phyloP scores from a whole-genome alignment of 2,888 invertebrate genomes.

The Stegophylla sp. region DNA sequence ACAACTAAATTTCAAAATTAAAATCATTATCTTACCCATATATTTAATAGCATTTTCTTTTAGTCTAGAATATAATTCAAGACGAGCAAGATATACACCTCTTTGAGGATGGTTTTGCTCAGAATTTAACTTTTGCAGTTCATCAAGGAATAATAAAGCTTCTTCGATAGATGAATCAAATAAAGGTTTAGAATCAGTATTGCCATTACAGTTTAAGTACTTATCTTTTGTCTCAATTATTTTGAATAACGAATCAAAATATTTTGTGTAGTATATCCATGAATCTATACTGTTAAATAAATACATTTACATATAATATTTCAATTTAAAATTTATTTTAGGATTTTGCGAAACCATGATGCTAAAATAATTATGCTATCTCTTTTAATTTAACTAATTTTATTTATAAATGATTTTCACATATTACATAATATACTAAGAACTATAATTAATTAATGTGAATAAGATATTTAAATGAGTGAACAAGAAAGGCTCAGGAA shows the following conservation, averaged over 20 bases:
- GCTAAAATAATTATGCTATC: no score
- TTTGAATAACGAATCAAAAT: constrained; percentile 66
- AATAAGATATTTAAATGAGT: neutral
- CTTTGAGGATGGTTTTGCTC: constrained; percentile 66
- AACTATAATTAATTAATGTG: neutral
- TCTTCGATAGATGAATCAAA: constrained; percentile 64
- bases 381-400: no score
- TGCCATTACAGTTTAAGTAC: constrained; percentile 69
- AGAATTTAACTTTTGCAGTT: constrained; percentile 62
- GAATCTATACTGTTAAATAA: constrained; percentile 66
- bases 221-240: constrained; percentile 76
- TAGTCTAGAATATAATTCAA: constrained; percentile 76
- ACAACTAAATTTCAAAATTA: neutral
- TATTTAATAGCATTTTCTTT: constrained; percentile 67
- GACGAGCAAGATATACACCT: constrained; percentile 83
- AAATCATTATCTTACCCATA: constrained; percentile 65
- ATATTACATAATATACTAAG: no score
- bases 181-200: constrained; percentile 63
- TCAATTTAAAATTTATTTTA: no score
- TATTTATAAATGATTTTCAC: no score
- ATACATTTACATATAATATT: constrained; percentile 64
- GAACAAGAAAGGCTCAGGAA: no score
- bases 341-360: no score
- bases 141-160: constrained; percentile 65
- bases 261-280: constrained; percentile 67